Conservation (phyloP, 2,888 invertebrate species). For the Xiphydria camelus region DNA sequence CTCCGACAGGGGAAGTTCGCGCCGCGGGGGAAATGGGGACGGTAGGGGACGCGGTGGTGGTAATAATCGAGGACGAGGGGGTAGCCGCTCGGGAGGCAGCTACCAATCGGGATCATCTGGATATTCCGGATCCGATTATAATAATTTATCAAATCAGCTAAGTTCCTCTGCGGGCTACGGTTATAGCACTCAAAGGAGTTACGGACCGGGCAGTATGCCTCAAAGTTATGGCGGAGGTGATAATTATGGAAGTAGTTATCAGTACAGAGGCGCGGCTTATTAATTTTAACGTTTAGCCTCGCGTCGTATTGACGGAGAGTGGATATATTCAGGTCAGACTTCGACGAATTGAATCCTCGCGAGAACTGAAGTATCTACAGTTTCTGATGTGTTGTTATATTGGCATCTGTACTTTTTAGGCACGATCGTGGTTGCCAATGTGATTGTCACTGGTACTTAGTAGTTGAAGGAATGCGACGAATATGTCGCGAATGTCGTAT, state of each 20-base stretch:
- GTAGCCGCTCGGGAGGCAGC: slow-evolving; percentile 30
- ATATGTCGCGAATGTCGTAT: too few relatives aligned
- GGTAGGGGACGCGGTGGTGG: slow-evolving; percentile 21
- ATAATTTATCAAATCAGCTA: slow-evolving; percentile 28
- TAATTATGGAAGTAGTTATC: slow-evolving; percentile 38
- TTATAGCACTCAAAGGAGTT: slow-evolving; percentile 39
- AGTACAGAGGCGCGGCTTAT: slow-evolving; percentile 40
- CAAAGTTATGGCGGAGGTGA: slow-evolving; percentile 39
- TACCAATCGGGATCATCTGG: slow-evolving; percentile 34
- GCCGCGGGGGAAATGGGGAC: slow-evolving; percentile 19
- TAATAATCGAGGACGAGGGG: slow-evolving; percentile 29
- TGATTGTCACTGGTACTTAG: too few relatives aligned
- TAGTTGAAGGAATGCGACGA: too few relatives aligned
- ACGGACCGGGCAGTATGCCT: slow-evolving; percentile 30
- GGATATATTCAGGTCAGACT: too few relatives aligned
- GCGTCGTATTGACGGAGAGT: slow-evolving; percentile 9
- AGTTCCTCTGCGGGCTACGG: slow-evolving; percentile 37
- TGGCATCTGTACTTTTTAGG: slow-evolving; percentile 11
- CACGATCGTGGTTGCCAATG: slow-evolving; percentile 12
- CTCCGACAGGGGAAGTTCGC: slow-evolving; percentile 19
- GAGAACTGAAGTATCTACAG: background rate
- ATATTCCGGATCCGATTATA: slow-evolving; percentile 40
- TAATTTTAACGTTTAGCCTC: slow-evolving; percentile 22
- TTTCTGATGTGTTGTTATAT: background rate
- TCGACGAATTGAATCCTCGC: background rate